phyloP scores from a whole-genome alignment of 2,888 invertebrate genomes.

The Notodonta dromedarius region DNA sequence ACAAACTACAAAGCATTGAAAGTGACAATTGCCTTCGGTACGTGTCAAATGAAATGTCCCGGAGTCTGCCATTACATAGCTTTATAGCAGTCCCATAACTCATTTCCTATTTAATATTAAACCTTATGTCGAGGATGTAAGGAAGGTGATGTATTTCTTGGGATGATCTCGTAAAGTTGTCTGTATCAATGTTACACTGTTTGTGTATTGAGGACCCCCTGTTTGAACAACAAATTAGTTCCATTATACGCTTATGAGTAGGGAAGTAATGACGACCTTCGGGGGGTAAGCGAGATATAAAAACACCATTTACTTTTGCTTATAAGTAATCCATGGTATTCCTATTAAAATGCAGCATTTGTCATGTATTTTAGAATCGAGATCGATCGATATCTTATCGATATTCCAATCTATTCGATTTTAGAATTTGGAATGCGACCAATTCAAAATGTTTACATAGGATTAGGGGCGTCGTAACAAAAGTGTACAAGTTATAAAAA shows the following conservation, averaged over 20 bases:
- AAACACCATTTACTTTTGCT: constrained; percentile 30
- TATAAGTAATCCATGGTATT: constrained; percentile 15
- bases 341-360: not conserved
- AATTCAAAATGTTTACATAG: constrained; percentile 24
- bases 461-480: constrained; percentile 34
- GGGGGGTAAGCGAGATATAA: constrained; percentile 42
- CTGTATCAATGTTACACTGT: constrained; percentile 57
- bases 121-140: constrained; percentile 22
- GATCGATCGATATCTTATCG: not conserved
- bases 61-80: constrained; percentile 54
- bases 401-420: not conserved
- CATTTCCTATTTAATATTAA: constrained; percentile 27
- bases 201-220: constrained; percentile 73
- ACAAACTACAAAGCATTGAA: constrained; percentile 49
- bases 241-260: constrained; percentile 78
- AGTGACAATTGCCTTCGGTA: constrained; percentile 71
- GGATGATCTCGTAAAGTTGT: constrained; percentile 15
- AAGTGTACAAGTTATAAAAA: constrained; percentile 45
- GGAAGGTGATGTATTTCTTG: not conserved
- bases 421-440: not conserved
- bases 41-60: constrained; percentile 74
- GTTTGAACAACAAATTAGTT: constrained; percentile 83
- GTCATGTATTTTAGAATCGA: not conserved
- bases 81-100: constrained; percentile 4
- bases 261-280: constrained; percentile 62